phyloP scores from a whole-genome alignment of 1,140 invertebrate species.

The Caenorhabditis briggsae region DNA sequence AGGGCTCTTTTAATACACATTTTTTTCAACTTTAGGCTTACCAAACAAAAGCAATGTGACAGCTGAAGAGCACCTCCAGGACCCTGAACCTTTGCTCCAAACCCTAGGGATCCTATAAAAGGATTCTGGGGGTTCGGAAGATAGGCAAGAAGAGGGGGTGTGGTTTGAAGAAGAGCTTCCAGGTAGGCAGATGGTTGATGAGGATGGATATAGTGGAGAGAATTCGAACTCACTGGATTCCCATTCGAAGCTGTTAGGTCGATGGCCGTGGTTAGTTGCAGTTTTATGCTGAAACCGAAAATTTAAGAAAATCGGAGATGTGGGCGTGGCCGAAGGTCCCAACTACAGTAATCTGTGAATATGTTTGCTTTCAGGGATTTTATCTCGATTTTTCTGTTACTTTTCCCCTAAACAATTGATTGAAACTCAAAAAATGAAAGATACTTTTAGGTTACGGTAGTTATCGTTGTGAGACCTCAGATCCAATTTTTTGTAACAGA shows the following conservation, averaged over 20 bases:
- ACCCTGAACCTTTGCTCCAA: slow-evolving; percentile 59
- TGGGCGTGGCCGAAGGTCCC: too few species aligned
- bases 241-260: slow-evolving; percentile 63
- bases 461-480: too few species aligned
- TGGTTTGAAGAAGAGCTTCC: slow-evolving; percentile 22
- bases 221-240: slow-evolving; percentile 50
- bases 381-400: too few species aligned
- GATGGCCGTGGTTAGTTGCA: slow-evolving; percentile 37
- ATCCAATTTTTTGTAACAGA: background rate
- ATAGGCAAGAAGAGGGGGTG: slow-evolving; percentile 42
- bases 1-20: too few species aligned
- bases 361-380: too few species aligned
- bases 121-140: slow-evolving; percentile 49
- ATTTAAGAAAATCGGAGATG: too few species aligned
- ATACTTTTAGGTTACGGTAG: too few species aligned
- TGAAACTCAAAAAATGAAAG: too few species aligned
- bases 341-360: too few species aligned
- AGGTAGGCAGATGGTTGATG: slow-evolving; percentile 56
- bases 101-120: slow-evolving; percentile 46
- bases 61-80: slow-evolving; percentile 28
- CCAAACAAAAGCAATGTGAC: slow-evolving; percentile 61
- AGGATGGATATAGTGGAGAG: slow-evolving; percentile 64
- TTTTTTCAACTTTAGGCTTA: background rate
- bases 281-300: too few species aligned
- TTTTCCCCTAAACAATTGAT: too few species aligned